A percentile compares a stretch with the other conserved stretches of the same genome.
Conservation (phyloP, 2,888 invertebrate genomes). For the Tanytarsus gracilentus region DNA sequence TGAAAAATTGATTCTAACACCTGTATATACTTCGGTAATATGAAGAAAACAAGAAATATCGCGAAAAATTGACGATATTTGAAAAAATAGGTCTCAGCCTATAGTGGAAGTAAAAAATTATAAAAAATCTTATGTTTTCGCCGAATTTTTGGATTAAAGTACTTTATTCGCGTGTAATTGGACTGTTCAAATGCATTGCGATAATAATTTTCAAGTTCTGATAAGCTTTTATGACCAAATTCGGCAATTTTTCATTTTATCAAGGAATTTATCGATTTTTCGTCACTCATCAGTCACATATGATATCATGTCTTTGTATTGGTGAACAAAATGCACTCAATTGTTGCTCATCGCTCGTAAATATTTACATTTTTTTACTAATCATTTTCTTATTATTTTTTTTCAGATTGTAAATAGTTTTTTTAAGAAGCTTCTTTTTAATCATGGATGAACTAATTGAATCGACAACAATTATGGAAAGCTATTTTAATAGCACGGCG, state of each 20-base stretch:
- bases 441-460: neutral
- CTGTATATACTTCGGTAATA: conserved; percentile 20
- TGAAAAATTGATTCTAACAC: conserved; percentile 14
- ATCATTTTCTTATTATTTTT: neutral
- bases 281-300: neutral
- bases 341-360: neutral
- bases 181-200: neutral
- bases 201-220: neutral
- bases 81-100: neutral
- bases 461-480: neutral
- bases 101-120: conserved; percentile 1
- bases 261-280: conserved; percentile 24
- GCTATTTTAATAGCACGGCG: neutral
- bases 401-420: conserved; percentile 26
- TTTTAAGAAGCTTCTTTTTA: conserved; percentile 7
- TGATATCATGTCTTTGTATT: conserved; percentile 7
- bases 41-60: conserved; percentile 2
- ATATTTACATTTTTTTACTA: neutral
- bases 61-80: neutral
- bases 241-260: conserved; percentile 5
- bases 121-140: neutral
- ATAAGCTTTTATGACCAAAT: neutral
- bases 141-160: neutral
- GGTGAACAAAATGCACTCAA: neutral
- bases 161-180: neutral